A percentile compares a stretch with the other conserved stretches of the same genome.
These are phyloP conservation scores for Eupeodes latifasciatus DNA, from an alignment of 2,888 invertebrate genomes.

Conservation along the genomic window DNA sequence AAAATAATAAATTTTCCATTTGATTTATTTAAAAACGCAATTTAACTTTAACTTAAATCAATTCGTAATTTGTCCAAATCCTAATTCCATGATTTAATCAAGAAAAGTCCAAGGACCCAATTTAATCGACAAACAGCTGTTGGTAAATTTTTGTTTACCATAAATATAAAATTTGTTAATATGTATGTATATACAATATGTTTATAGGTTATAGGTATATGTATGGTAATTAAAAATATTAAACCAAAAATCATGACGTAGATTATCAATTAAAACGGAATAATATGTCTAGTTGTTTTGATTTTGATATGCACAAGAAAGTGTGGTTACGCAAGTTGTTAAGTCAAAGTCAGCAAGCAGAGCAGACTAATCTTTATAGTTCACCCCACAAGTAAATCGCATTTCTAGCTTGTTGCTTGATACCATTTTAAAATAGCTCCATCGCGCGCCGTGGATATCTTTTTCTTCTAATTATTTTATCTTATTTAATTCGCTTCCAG, in stretches of 20 bases:
- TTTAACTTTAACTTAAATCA: neutral
- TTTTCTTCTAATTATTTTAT: neutral
- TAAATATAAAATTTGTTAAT: neutral
- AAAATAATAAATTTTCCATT: neutral
- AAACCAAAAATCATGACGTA: neutral
- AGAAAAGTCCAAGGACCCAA: neutral
- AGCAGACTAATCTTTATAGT: neutral
- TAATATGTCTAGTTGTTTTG: neutral
- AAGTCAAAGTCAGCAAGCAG: neutral
- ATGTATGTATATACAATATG: neutral
- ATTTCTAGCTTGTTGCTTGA: constrained; percentile 35
- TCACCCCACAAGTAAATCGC: neutral
- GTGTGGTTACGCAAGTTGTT: constrained; percentile 29
- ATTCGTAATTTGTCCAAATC: neutral
- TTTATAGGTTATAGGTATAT: constrained; percentile 19
- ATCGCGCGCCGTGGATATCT: too few relatives aligned
- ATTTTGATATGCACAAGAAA: neutral
- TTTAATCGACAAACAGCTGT: neutral
- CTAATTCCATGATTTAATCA: neutral
- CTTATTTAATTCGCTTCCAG: constrained; percentile 40
- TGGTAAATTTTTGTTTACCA: neutral
- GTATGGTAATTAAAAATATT: constrained; percentile 5
- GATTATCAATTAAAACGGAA: neutral
- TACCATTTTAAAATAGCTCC: constrained; percentile 20
- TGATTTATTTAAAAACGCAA: neutral